A percentile compares a stretch with the other conserved stretches of the same genome.
phyloP scores from a whole-genome alignment of 2,113 vertebrate genomes.

The Calyptomena viridis region DNA sequence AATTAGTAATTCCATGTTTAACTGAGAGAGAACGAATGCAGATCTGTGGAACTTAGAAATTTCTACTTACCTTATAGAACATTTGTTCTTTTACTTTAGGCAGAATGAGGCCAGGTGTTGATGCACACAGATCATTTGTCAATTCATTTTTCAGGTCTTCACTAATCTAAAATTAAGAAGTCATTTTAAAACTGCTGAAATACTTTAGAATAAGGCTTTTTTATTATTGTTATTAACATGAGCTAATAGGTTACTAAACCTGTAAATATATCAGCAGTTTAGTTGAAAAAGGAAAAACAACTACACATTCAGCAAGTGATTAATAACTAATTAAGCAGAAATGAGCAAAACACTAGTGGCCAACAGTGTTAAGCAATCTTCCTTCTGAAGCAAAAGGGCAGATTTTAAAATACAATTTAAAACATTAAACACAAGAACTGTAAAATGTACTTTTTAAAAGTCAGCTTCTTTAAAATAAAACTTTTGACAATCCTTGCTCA shows the following conservation, averaged over 20 bases:
- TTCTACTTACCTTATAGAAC: slow-evolving; percentile 86
- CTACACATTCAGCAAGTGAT: neutral
- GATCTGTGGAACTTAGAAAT: neutral
- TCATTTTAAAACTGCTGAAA: neutral
- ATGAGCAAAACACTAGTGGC: neutral
- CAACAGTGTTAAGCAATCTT: neutral
- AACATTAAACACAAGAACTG: neutral
- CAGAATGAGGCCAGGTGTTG: slow-evolving; percentile 72
- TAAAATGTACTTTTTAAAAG: neutral
- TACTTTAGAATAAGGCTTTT: neutral
- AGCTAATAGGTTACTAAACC: neutral
- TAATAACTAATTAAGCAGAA: neutral
- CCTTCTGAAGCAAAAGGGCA: neutral
- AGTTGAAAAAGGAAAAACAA: neutral
- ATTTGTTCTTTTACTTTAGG: slow-evolving; percentile 67
- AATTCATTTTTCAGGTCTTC: slow-evolving; percentile 75
- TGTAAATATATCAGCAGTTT: neutral
- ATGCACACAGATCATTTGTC: slow-evolving; percentile 73
- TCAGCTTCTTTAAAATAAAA: neutral
- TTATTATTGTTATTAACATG: neutral
- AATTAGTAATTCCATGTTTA: neutral
- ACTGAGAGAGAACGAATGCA: neutral
- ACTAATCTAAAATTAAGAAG: slow-evolving; percentile 73
- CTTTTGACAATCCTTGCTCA: neutral
- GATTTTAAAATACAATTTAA: neutral